phyloP scores from a whole-genome alignment of 2,888 invertebrate species.

The Tortrix viridana region DNA sequence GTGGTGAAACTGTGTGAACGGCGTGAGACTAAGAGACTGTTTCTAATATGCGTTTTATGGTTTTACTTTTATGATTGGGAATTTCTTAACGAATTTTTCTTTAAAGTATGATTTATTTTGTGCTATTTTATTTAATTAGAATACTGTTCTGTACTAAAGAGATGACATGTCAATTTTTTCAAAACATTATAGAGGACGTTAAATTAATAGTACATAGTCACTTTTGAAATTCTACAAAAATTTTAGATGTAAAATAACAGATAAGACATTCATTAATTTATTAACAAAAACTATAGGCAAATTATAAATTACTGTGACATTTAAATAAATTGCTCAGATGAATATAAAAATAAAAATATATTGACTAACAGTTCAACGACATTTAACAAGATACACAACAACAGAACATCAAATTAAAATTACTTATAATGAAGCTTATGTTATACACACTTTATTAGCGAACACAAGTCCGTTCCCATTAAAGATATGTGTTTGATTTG shows the following conservation, averaged over 20 bases:
- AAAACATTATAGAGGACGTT: too few relatives aligned
- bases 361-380: conserved; percentile 32
- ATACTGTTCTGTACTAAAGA: too few relatives aligned
- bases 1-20: conserved; percentile 57
- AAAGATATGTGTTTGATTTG: conserved; percentile 55
- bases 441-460: conserved; percentile 31
- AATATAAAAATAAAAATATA: background rate
- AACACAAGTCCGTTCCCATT: conserved; percentile 49
- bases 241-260: too few relatives aligned
- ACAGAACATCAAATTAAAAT: conserved; percentile 33
- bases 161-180: too few relatives aligned
- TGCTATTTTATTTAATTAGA: too few relatives aligned
- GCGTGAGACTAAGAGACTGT: conserved; percentile 43
- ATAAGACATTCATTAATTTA: too few relatives aligned
- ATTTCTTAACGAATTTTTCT: background rate
- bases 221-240: too few relatives aligned
- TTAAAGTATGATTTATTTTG: too few relatives aligned
- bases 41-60: conserved; percentile 38
- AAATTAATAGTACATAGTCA: too few relatives aligned
- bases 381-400: conserved; percentile 27
- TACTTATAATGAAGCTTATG: conserved; percentile 24
- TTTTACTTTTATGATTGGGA: conserved; percentile 28
- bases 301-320: too few relatives aligned
- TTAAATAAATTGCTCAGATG: too few relatives aligned
- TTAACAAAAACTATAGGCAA: too few relatives aligned